Evolutionary conservation across 1,140 invertebrate species (phyloP).

Genomic region (Drosophila murphyi): DNA sequence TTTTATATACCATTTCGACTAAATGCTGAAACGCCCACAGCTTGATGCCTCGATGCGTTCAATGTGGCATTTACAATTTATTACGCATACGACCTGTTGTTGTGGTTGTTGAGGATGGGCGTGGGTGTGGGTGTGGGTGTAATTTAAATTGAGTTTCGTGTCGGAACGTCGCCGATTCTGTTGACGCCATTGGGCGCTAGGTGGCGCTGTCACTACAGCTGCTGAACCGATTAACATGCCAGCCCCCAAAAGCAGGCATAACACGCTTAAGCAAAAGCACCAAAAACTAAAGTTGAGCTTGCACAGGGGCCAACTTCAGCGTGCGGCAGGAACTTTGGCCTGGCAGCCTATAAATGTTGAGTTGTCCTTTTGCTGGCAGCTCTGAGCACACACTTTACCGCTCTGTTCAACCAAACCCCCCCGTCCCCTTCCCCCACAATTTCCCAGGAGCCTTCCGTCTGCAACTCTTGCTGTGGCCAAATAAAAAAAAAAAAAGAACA

Average conservation of each 20-base stretch:
- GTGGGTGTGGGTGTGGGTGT: background rate
- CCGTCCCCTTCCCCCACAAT: background rate
- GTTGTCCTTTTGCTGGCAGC: constrained; percentile 39
- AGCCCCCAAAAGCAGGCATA: constrained; percentile 49
- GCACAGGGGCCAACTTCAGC: background rate
- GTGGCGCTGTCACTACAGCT: constrained; percentile 39
- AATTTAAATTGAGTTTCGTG: constrained; percentile 36
- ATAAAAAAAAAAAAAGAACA: background rate
- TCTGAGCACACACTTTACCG: background rate
- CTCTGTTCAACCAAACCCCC: constrained; percentile 8
- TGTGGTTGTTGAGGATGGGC: background rate
- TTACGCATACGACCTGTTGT: constrained; percentile 41
- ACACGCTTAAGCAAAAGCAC: constrained; percentile 31
- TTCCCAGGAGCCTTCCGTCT: background rate
- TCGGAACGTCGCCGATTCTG: constrained; percentile 14
- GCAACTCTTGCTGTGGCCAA: constrained; percentile 9
- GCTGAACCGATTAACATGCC: constrained; percentile 35
- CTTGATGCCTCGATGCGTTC: constrained; percentile 24
- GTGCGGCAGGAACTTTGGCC: background rate
- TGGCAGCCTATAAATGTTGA: constrained; percentile 68
- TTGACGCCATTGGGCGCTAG: constrained; percentile 34
- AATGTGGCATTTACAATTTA: constrained; percentile 43
- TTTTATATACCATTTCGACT: constrained; percentile 27
- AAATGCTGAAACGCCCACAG: constrained; percentile 32
- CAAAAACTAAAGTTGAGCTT: constrained; percentile 7